Evolutionary conservation across 2,888 invertebrate species (phyloP).

Genomic region (Timema cristinae): DNA sequence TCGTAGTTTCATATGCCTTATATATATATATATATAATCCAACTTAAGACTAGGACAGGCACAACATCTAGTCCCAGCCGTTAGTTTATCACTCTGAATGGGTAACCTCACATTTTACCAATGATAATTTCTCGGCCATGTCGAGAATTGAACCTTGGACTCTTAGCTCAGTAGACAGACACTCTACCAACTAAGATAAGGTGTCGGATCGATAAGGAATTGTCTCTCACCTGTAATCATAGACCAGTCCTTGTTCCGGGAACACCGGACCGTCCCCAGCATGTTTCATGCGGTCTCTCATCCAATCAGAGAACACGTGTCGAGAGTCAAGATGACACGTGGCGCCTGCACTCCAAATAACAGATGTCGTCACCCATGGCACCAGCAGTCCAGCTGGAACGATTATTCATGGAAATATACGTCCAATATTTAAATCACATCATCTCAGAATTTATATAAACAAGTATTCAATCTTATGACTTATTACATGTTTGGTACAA

Average conservation of each 20-base stretch:
- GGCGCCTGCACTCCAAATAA: conserved; percentile 71
- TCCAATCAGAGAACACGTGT: conserved; percentile 56
- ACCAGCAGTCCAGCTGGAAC: conserved; percentile 56
- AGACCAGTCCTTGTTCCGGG: conserved; percentile 59
- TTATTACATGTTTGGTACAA: background rate
- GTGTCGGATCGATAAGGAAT: too few relatives aligned
- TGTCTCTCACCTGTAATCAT: conserved; percentile 58
- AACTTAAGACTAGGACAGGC: background rate
- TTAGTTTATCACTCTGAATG: too few relatives aligned
- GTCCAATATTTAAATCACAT: background rate
- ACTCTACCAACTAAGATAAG: too few relatives aligned
- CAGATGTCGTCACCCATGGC: conserved; percentile 67
- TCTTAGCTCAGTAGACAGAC: too few relatives aligned
- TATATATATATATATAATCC: too few relatives aligned
- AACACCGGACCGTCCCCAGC: conserved; percentile 49
- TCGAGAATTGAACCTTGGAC: too few relatives aligned
- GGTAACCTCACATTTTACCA: too few relatives aligned
- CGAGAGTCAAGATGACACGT: conserved; percentile 68
- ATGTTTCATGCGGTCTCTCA: conserved; percentile 52
- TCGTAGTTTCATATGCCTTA: background rate
- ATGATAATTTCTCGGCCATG: too few relatives aligned
- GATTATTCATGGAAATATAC: conserved; percentile 24
- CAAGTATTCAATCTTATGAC: background rate
- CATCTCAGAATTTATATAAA: background rate
- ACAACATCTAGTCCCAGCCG: too few relatives aligned